These are phyloP conservation scores for Nipponia nippon DNA, from an alignment of 2,113 vertebrate genomes.

Conservation along the genomic window DNA sequence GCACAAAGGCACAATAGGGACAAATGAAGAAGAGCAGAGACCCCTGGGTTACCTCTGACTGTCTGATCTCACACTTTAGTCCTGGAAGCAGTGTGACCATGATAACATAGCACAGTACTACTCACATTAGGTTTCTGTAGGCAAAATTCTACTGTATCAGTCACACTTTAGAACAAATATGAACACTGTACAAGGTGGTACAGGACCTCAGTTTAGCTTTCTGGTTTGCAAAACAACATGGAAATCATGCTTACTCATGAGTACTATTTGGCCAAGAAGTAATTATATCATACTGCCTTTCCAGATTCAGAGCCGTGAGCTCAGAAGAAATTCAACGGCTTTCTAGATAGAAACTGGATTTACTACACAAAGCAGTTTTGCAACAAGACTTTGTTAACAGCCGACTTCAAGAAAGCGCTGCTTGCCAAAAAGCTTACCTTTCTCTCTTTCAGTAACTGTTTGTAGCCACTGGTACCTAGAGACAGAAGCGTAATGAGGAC, in stretches of 20 bases:
- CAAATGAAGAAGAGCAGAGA: not conserved
- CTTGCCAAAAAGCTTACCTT: constrained; percentile 79
- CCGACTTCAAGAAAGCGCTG: not conserved
- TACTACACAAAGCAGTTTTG: not conserved
- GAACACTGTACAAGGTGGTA: not conserved
- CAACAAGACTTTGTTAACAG: not conserved
- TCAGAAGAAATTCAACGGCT: not conserved
- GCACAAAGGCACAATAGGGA: not conserved
- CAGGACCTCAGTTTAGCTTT: not conserved
- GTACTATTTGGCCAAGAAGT: not conserved
- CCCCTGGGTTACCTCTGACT: not conserved
- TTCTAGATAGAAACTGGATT: not conserved
- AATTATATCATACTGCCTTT: not conserved
- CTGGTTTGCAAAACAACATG: not conserved
- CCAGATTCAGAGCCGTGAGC: not conserved
- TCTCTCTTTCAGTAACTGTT: constrained; percentile 87
- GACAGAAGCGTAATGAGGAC: constrained; percentile 93
- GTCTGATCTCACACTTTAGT: not conserved
- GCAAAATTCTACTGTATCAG: not conserved
- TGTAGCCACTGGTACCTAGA: constrained; percentile 90
- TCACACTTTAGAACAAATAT: not conserved
- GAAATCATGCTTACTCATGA: not conserved
- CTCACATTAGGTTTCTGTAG: not conserved
- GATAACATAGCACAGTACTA: not conserved
- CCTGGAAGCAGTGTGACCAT: not conserved